phyloP scores from a whole-genome alignment of 2,888 invertebrate genomes.

The Panzeria rudis region DNA sequence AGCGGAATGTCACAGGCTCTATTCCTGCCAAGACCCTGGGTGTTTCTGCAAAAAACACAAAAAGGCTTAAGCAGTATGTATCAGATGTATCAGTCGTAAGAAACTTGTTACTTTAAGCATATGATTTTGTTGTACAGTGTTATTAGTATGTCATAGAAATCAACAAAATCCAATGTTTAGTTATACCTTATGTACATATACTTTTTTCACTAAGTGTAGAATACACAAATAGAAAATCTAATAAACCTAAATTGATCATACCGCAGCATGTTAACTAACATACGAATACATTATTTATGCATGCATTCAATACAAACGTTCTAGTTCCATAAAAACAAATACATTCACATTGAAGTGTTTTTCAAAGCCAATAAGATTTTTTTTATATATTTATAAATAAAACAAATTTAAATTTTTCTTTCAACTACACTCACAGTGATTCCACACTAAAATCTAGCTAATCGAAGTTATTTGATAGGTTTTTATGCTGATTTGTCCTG shows the following conservation, averaged over 20 bases:
- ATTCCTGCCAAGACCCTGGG: too few species aligned
- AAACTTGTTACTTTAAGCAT: too few species aligned
- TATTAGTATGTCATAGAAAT: too few species aligned
- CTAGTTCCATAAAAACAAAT: conserved; percentile 33
- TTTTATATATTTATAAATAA: conserved; percentile 38
- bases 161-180: too few species aligned
- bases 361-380: conserved; percentile 27
- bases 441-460: too few species aligned
- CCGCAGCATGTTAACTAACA: neutral
- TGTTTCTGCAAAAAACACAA: too few species aligned
- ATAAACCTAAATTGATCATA: conserved; percentile 27
- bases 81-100: too few species aligned
- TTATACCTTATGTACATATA: neutral
- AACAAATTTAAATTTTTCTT: neutral
- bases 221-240: neutral
- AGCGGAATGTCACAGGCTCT: too few species aligned
- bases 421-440: neutral
- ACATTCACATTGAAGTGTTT: conserved; percentile 32
- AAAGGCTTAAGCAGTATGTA: too few species aligned
- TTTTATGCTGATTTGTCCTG: neutral
- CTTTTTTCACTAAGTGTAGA: conserved; percentile 29
- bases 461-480: neutral
- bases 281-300: neutral
- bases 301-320: conserved; percentile 16
- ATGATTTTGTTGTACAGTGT: too few species aligned